A percentile compares a stretch with the other conserved stretches of the same genome.
phyloP scores from a whole-genome alignment of 1,140 invertebrate species.

The Drosophila micromelanica region DNA sequence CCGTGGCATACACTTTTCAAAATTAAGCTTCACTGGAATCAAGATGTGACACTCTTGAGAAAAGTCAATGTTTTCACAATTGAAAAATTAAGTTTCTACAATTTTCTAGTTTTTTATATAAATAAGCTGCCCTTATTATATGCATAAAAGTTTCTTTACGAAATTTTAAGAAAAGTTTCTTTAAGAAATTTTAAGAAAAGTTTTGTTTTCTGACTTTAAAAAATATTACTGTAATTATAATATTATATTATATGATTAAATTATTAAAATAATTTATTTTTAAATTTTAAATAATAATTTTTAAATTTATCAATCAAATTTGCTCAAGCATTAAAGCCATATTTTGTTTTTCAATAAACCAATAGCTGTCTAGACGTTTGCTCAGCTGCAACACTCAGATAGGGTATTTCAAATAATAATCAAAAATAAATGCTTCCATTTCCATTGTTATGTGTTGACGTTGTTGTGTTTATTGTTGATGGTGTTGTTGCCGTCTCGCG shows the following conservation, averaged over 20 bases:
- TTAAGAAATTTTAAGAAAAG: too few relatives aligned
- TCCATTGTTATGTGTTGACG: conserved; percentile 72
- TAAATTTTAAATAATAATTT: too few relatives aligned
- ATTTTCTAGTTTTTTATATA: too few relatives aligned
- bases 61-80: too few relatives aligned
- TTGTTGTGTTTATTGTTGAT: conserved; percentile 58
- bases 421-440: conserved; percentile 70
- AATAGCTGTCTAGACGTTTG: neutral
- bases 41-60: neutral
- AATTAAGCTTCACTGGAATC: neutral
- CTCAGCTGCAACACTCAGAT: neutral
- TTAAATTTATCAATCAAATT: too few relatives aligned
- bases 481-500: conserved; percentile 31
- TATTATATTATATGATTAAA: neutral
- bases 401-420: conserved; percentile 66
- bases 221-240: neutral
- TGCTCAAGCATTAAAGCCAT: neutral
- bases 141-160: too few relatives aligned
- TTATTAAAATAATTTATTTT: neutral
- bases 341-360: neutral
- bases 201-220: too few relatives aligned
- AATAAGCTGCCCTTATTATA: too few relatives aligned
- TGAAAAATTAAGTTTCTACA: too few relatives aligned
- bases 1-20: conserved; percentile 17
- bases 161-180: too few relatives aligned